Evolutionary conservation across 2,888 invertebrate species (phyloP).

Genomic region (Cheilosia impressa): DNA sequence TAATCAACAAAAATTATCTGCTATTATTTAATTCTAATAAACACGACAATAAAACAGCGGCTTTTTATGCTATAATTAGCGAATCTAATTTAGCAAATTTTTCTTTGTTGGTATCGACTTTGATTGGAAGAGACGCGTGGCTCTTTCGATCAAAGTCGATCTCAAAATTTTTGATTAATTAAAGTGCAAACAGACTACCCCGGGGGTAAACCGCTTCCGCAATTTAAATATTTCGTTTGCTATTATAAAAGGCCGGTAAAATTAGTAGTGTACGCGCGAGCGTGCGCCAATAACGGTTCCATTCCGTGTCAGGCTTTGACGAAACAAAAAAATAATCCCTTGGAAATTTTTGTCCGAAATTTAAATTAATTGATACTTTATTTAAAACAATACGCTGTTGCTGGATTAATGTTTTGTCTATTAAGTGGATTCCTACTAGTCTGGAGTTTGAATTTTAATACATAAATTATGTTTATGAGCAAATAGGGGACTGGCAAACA

Average conservation of each 20-base stretch:
- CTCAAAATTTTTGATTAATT: conserved; percentile 27
- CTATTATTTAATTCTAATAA: background rate
- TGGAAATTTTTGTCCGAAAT: conserved; percentile 13
- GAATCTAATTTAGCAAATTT: background rate
- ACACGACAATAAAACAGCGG: conserved; percentile 10
- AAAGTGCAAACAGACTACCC: conserved; percentile 11
- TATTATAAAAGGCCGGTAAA: background rate
- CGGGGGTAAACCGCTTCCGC: conserved; percentile 32
- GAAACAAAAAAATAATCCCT: background rate
- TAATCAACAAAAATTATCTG: conserved; percentile 2
- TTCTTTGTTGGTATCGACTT: background rate
- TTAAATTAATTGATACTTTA: conserved; percentile 19
- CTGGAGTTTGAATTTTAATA: conserved; percentile 9
- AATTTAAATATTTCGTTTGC: conserved; percentile 6
- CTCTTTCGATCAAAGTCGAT: background rate
- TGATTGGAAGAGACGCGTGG: background rate
- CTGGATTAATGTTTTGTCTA: background rate
- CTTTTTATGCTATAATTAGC: conserved; percentile 12
- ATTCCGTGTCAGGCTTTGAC: conserved; percentile 13
- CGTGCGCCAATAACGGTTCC: background rate
- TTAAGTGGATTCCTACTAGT: conserved; percentile 6
- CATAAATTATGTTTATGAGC: conserved; percentile 29
- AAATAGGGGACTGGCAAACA: conserved; percentile 1
- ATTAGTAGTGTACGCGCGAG: background rate
- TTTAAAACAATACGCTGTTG: conserved; percentile 12